These are phyloP conservation scores for Deilephila porcellus DNA, from an alignment of 2,888 invertebrate genomes.

Conservation along the genomic window DNA sequence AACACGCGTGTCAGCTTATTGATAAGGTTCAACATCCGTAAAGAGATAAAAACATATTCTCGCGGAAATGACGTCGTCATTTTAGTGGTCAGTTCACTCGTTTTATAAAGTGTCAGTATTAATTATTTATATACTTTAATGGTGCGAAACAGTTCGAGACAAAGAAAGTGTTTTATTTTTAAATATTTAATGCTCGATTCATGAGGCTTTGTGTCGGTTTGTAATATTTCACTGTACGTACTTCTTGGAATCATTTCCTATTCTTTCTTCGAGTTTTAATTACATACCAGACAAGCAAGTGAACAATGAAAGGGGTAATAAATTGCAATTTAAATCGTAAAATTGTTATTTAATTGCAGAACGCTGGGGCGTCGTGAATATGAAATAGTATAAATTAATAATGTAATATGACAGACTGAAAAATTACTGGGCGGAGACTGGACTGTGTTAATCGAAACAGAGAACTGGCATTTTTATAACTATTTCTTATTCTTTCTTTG, in stretches of 20 bases:
- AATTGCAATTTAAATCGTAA: background rate
- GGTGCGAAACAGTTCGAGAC: background rate
- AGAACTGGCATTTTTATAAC: too few species aligned
- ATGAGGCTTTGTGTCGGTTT: constrained; percentile 10
- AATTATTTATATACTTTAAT: background rate
- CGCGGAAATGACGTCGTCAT: background rate
- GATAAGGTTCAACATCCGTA: constrained; percentile 26
- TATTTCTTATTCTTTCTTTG: too few species aligned
- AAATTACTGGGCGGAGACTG: too few species aligned
- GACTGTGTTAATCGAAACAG: too few species aligned
- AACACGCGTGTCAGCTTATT: constrained; percentile 28
- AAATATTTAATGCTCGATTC: background rate
- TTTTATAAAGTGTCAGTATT: background rate
- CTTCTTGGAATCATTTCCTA: constrained; percentile 21
- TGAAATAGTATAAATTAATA: background rate
- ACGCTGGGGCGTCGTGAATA: background rate
- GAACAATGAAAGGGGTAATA: constrained; percentile 12
- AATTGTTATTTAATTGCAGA: background rate
- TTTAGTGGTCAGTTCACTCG: background rate
- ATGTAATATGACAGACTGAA: background rate
- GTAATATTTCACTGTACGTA: constrained; percentile 16
- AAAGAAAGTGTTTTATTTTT: constrained; percentile 4
- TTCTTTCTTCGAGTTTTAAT: constrained; percentile 22
- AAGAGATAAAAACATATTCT: background rate
- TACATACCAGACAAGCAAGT: background rate